A percentile compares a stretch with the other conserved stretches of the same genome.
These are phyloP conservation scores for Grammomys surdaster DNA, from an alignment of 2,113 vertebrate species.

Conservation along the genomic window DNA sequence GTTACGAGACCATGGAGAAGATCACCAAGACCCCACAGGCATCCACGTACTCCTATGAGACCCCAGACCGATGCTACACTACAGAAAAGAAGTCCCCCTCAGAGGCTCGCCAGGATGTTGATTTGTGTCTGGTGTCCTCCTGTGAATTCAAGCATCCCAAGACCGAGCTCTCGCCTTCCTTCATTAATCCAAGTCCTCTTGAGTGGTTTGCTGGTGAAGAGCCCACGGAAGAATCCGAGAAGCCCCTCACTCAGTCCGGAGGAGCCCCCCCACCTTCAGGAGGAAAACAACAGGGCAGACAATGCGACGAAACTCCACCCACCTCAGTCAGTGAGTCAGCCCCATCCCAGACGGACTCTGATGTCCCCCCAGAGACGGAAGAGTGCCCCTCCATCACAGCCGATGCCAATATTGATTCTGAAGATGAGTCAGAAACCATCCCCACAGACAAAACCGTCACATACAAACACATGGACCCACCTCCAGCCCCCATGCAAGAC, in stretches of 20 bases:
- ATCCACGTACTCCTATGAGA: constrained; percentile 83
- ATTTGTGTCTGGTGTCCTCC: constrained; percentile 95
- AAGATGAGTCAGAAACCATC: constrained; percentile 98
- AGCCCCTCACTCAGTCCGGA: constrained; percentile 89
- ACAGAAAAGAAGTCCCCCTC: constrained; percentile 86
- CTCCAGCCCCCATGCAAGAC: constrained; percentile 92
- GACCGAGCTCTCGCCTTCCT: constrained; percentile 97
- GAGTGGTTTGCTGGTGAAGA: constrained; percentile 96
- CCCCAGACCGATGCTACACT: constrained; percentile 82
- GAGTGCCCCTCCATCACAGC: constrained; percentile 98
- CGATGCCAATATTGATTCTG: constrained; percentile 98
- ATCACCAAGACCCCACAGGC: constrained; percentile 76
- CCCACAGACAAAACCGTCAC: constrained; percentile 97
- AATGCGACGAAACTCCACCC: constrained; percentile 97
- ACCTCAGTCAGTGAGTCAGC: constrained; percentile 96
- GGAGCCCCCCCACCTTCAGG: constrained; percentile 92
- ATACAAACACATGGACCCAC: constrained; percentile 94
- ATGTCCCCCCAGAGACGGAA: constrained; percentile 96
- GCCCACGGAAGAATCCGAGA: constrained; percentile 89
- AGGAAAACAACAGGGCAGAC: constrained; percentile 91
- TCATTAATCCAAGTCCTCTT: constrained; percentile 97
- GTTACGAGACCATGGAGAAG: constrained; percentile 82
- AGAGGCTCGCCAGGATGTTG: constrained; percentile 93
- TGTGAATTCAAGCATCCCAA: constrained; percentile 97
- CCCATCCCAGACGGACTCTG: constrained; percentile 96